phyloP scores from a whole-genome alignment of 2,797 vertebrate genomes.

The Florisuga fusca region DNA sequence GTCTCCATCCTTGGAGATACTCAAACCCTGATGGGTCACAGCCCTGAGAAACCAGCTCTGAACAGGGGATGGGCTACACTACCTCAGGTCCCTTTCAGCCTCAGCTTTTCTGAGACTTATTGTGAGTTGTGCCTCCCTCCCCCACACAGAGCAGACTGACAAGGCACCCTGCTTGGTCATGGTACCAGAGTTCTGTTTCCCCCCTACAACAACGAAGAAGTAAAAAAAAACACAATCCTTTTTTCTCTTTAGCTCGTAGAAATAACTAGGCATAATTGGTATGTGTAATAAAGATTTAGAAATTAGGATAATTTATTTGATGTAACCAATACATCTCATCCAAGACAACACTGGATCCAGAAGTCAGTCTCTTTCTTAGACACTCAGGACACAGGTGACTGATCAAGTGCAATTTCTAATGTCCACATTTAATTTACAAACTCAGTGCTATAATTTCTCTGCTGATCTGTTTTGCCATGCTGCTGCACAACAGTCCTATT shows the following conservation, averaged over 20 bases:
- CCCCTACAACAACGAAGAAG: not conserved
- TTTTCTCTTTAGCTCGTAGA: not conserved
- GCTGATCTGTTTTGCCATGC: not conserved
- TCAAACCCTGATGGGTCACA: rapidly evolving
- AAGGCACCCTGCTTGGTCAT: not conserved
- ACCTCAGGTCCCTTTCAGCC: not conserved
- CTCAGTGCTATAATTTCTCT: not conserved
- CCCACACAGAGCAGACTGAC: not conserved
- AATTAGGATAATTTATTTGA: not conserved
- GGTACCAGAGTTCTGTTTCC: not conserved
- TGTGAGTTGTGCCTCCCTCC: not conserved
- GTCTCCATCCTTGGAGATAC: not conserved
- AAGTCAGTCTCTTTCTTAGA: not conserved
- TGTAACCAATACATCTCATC: not conserved
- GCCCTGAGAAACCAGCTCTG: not conserved
- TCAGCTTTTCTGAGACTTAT: not conserved
- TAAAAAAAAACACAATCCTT: not conserved
- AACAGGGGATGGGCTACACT: rapidly evolving
- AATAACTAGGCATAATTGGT: not conserved
- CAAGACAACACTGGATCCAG: not conserved
- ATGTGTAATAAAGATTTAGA: not conserved
- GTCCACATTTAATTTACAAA: not conserved
- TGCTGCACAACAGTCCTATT: not conserved
- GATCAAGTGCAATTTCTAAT: not conserved
- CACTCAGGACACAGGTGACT: not conserved